phyloP scores from a whole-genome alignment of 2,888 invertebrate genomes.

The Uropetala carovei region DNA sequence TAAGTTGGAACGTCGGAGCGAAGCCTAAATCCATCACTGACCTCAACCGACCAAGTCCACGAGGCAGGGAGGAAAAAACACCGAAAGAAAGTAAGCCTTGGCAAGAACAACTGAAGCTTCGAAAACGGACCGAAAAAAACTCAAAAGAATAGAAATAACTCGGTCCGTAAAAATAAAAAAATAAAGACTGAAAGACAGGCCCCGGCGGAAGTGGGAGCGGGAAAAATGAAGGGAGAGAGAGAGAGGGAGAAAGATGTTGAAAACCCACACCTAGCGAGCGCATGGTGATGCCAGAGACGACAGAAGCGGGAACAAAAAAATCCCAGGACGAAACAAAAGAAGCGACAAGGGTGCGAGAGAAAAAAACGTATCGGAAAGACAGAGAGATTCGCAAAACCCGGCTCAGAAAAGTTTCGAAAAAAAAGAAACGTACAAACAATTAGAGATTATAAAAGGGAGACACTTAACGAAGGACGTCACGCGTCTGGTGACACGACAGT shows the following conservation, averaged over 20 bases:
- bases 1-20: constrained; percentile 23
- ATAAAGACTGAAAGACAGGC: background rate
- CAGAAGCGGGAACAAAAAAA: too few species aligned
- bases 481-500: too few species aligned
- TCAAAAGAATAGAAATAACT: constrained; percentile 28
- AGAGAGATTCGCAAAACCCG: too few species aligned
- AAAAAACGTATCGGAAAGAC: too few species aligned
- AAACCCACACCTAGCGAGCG: too few species aligned
- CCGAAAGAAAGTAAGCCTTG: constrained; percentile 8
- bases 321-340: too few species aligned
- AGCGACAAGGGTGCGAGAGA: too few species aligned
- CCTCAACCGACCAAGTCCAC: constrained; percentile 8
- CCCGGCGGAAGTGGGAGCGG: background rate
- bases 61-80: background rate
- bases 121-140: background rate
- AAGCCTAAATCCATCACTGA: constrained; percentile 59
- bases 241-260: background rate
- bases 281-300: too few species aligned
- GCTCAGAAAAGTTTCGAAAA: too few species aligned
- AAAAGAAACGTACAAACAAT: too few species aligned
- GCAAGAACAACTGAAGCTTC: background rate
- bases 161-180: constrained; percentile 5
- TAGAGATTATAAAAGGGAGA: too few species aligned
- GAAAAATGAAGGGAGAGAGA: background rate
- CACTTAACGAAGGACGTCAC: too few species aligned